Conservation (phyloP, 2,113 vertebrate genomes). For the Prolemur simus region DNA sequence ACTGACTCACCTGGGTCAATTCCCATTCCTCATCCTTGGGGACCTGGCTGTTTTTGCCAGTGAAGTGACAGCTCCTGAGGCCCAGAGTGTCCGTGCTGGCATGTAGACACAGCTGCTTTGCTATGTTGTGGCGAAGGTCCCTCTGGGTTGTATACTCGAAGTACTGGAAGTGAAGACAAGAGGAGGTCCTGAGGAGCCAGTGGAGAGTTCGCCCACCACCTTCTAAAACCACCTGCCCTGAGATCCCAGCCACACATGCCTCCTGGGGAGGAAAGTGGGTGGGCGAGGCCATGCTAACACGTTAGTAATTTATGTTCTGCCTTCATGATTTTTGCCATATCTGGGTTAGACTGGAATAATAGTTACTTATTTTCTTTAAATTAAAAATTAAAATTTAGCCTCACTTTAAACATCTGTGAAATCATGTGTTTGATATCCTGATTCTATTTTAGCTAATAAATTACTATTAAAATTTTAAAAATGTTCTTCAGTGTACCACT, state of each 20-base stretch:
- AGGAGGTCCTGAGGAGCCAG: background rate
- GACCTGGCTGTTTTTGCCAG: conserved; percentile 86
- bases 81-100: conserved; percentile 77
- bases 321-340: background rate
- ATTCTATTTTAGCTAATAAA: background rate
- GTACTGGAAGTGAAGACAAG: conserved; percentile 85
- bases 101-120: conserved; percentile 93
- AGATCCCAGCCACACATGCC: background rate
- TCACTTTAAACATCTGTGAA: background rate
- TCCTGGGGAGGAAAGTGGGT: background rate
- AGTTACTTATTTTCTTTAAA: background rate
- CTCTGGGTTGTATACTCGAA: conserved; percentile 93
- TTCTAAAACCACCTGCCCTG: background rate
- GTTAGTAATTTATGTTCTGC: background rate
- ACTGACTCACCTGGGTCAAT: conserved; percentile 87
- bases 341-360: background rate
- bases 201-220: background rate
- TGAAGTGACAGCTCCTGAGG: conserved; percentile 87
- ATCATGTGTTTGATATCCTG: background rate
- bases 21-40: conserved; percentile 91
- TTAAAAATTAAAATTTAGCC: background rate
- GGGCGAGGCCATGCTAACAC: background rate
- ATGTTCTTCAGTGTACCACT: background rate
- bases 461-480: background rate
- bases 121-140: conserved; percentile 96